Base-by-base conservation (phyloP, 2,113 vertebrate species). In the Casuarius casuarius region DNA sequence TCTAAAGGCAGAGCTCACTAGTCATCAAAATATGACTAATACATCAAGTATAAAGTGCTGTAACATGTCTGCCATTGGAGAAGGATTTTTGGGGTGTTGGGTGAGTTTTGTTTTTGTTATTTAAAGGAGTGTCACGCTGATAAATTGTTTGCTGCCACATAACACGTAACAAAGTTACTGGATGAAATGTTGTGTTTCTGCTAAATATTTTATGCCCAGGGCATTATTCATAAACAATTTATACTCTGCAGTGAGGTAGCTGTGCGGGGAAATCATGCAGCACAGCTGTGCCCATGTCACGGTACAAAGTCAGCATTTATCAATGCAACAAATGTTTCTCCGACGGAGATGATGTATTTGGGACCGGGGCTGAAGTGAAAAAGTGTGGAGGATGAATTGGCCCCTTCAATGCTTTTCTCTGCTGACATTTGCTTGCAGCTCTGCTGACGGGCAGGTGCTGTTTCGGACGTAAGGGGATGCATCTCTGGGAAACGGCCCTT, bases 361-460 rank as follows among this genome's bases (percentile, higher is more conserved):
- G 19, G 65, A 44, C 54, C 35, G 15, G 25, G 35, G 44, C 14
- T 61, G 54, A 52, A 33, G n/a, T 26, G 61, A 6, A 21, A 18
- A 38, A 25, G 44, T 7, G 38, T 12, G 70, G 46, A 51, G 23
- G 35, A 70, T 31, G 31, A 35, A 16, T 9, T 7, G 10, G 3
- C 10, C 28, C 28, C 49, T 26, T 20, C 1, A 1, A 5, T 0
- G 3, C 17, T 28, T 49, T 56, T 66, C 59, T 10, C 17, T 33
- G 16, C 21, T 28, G 42, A 18, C 0, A 1, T 21, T 67, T 12
- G 12, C 26, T 19, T 6, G n/a, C 72, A 67, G 7, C 1, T 2
- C 33, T 51, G 52, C 44, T 87, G 29, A 44, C 33, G 19, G 42
- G 23, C 29, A 29, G 49, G 9, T 9, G 40, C 18, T 68, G 26